Conservation (phyloP, 2,888 invertebrate species). For the Entomobrya proxima region DNA sequence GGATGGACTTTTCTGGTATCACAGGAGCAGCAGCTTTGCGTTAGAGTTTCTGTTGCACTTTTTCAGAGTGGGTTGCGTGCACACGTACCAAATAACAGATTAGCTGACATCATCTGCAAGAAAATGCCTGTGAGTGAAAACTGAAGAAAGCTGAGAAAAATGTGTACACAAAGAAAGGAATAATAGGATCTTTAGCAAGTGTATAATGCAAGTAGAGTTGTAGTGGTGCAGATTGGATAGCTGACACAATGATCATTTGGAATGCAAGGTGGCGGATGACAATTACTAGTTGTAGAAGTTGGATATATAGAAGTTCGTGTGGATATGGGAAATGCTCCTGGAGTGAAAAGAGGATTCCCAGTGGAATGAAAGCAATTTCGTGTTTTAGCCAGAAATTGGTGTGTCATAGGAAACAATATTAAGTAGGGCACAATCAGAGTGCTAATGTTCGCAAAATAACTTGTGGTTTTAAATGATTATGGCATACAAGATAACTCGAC, state of each 20-base stretch:
- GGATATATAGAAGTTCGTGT: no score
- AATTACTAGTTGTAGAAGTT: no score
- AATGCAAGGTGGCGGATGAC: background rate
- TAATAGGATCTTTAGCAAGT: background rate
- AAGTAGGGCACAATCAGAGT: background rate
- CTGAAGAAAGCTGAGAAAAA: background rate
- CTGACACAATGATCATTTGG: background rate
- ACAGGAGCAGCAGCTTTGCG: background rate
- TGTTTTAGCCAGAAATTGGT: background rate
- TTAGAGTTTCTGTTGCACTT: background rate
- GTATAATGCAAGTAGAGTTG: background rate
- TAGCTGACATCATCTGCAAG: background rate
- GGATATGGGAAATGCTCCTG: background rate
- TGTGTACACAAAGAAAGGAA: background rate
- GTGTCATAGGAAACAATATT: background rate
- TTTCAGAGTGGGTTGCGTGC: background rate
- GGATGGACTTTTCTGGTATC: background rate
- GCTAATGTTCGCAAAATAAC: background rate
- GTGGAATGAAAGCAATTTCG: conserved; percentile 17
- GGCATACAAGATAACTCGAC: no score
- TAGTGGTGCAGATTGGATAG: background rate
- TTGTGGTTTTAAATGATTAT: no score
- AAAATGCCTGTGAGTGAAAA: background rate
- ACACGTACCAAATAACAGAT: background rate
- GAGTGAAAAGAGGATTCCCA: background rate